Evolutionary conservation across 2,113 vertebrate genomes (phyloP), one percentile per base, ranked within the genome.

Genomic region (Thryonomys swinderianus): DNA sequence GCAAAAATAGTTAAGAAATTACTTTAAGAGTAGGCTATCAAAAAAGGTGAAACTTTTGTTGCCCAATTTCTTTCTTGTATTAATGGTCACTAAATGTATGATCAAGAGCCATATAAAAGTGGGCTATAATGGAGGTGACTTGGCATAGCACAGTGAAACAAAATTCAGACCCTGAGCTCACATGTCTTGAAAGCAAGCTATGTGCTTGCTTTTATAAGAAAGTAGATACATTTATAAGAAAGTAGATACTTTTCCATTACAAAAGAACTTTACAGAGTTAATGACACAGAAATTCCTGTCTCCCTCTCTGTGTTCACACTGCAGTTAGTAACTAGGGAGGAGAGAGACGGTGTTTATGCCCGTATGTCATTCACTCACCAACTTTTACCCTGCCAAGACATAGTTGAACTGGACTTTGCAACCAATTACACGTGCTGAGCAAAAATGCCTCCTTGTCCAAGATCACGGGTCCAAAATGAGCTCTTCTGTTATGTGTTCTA

Each of bases 231-330:
- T 45, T 53, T 37, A 79, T 17, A 59, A 89, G 85, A 79, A n/a
- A 66, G 37, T 0, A 5, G 21, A 53, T 51, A 40, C 5, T 23
- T 78, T 88, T 62, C 83, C 7, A 62, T 25, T 48, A 62, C 64
- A 85, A 59, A 79, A 80, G 25, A 73, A 86, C 32, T 10, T 3
- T 64, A 27, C 42, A 55, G 57, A 67, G 14, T 84, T 27, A 57
- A 7, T n/a, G 30, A 30, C 2, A 57, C 0, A 4, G 3, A 23
- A 34, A 1, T 2, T 14, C 27, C 16, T 20, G 8, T 42, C 8
- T 32, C 51, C 86, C 12, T n/a, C 13, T 16, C 3, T 9, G 7
- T 32, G 10, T n/a, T 23, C 21, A 34, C 27, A 73, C 62, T 23
- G 23, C 27, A 27, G 40, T 27, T 4, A 18, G 57, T 5, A 2